Conservation (phyloP, 1,140 invertebrate species). For the Drosophila busckii region DNA sequence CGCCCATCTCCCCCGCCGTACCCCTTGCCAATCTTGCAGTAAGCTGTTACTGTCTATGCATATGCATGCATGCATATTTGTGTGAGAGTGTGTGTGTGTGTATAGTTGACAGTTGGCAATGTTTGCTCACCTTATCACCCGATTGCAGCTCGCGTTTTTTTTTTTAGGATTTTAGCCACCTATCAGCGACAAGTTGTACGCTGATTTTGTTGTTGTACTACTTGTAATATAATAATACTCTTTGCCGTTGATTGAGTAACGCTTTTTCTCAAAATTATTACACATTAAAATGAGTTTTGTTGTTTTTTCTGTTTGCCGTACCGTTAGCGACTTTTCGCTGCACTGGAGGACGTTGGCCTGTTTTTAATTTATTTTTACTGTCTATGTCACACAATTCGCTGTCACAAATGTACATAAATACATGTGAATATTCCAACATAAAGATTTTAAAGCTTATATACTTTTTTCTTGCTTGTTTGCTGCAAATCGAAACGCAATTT, state of each 20-base stretch:
- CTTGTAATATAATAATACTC: slow-evolving; percentile 13
- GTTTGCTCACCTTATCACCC: slow-evolving; percentile 68
- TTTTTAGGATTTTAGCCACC: slow-evolving; percentile 30
- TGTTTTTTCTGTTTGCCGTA: neutral
- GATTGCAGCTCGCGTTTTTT: slow-evolving; percentile 64
- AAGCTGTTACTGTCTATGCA: too few species aligned
- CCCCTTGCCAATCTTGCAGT: too few species aligned
- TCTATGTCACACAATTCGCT: too few species aligned
- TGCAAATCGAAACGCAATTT: slow-evolving; percentile 63
- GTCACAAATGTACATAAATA: neutral
- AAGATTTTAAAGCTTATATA: slow-evolving; percentile 24
- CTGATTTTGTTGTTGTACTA: slow-evolving; percentile 21
- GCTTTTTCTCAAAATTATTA: slow-evolving; percentile 22
- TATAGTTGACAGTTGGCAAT: slow-evolving; percentile 6
- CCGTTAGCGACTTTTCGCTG: slow-evolving; percentile 2
- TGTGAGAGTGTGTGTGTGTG: neutral
- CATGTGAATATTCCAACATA: slow-evolving; percentile 5
- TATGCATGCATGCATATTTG: neutral
- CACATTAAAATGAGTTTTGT: slow-evolving; percentile 25
- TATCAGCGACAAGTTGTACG: slow-evolving; percentile 52
- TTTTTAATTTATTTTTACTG: slow-evolving; percentile 4
- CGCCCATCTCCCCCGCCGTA: neutral
- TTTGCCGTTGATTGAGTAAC: slow-evolving; percentile 12
- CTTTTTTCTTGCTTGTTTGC: too few species aligned
- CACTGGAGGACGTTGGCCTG: neutral